These are phyloP conservation scores for Thomomys bottae DNA, from an alignment of 2,113 vertebrate genomes.

Conservation along the genomic window DNA sequence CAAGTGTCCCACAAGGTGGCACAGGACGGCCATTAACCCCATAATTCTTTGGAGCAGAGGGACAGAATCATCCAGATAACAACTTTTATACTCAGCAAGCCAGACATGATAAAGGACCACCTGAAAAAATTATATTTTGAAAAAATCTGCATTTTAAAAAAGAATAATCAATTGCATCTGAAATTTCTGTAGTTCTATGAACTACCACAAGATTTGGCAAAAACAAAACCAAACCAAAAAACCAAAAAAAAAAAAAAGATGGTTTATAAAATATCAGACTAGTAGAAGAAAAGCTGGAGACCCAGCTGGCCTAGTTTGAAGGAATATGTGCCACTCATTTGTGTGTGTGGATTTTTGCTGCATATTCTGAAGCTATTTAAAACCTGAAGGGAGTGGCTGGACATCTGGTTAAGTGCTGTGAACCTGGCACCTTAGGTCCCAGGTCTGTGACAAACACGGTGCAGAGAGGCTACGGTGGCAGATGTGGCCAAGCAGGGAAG, in stretches of 20 bases:
- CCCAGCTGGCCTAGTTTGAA: slow-evolving; percentile 78
- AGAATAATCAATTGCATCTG: slow-evolving; percentile 83
- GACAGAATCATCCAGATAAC: slow-evolving; percentile 78
- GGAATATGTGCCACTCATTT: slow-evolving; percentile 58
- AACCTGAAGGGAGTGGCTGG: slow-evolving; percentile 74
- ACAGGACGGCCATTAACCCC: slow-evolving; percentile 71
- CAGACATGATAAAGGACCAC: slow-evolving; percentile 85
- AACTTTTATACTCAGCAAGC: slow-evolving; percentile 85
- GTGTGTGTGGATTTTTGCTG: slow-evolving; percentile 77
- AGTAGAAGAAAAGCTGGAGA: slow-evolving; percentile 83
- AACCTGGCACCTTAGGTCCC: slow-evolving; percentile 65
- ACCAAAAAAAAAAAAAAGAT: slow-evolving; percentile 79
- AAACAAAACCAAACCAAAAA: slow-evolving; percentile 82
- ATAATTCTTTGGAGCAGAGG: slow-evolving; percentile 76
- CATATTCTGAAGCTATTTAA: slow-evolving; percentile 78
- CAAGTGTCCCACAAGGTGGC: slow-evolving; percentile 70
- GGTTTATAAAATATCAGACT: slow-evolving; percentile 85
- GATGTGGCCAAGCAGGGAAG: not conserved
- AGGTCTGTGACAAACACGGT: slow-evolving; percentile 66
- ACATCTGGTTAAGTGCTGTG: slow-evolving; percentile 73
- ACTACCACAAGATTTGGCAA: slow-evolving; percentile 86
- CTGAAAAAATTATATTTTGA: slow-evolving; percentile 77
- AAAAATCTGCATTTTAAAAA: slow-evolving; percentile 84
- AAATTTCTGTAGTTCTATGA: slow-evolving; percentile 82
- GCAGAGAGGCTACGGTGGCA: slow-evolving; percentile 33